These are phyloP conservation scores for Gyps fulvus DNA, from an alignment of 2,113 vertebrate genomes.

Conservation along the genomic window DNA sequence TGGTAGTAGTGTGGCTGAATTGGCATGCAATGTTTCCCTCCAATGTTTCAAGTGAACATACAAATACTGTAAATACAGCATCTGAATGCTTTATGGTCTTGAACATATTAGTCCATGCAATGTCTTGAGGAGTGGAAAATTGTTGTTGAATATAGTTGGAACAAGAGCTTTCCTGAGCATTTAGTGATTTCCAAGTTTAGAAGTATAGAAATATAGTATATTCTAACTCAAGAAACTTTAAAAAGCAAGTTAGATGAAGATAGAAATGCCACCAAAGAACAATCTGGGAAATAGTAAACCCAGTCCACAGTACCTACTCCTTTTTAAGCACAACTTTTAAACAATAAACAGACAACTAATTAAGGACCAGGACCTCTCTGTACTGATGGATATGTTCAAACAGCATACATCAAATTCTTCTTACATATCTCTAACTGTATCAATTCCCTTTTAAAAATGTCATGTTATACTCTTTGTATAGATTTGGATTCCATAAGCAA, in stretches of 20 bases:
- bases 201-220: not conserved
- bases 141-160: not conserved
- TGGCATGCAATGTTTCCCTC: not conserved
- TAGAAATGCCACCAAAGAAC: not conserved
- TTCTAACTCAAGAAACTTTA: not conserved
- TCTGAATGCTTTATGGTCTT: not conserved
- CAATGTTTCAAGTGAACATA: not conserved
- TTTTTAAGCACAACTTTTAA: not conserved
- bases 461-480: not conserved
- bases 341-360: not conserved
- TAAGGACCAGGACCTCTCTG: not conserved
- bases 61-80: not conserved
- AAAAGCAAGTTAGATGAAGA: not conserved
- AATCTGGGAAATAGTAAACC: not conserved
- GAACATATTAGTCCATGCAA: not conserved
- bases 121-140: not conserved
- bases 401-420: not conserved
- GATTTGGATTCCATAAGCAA: not conserved
- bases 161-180: not conserved
- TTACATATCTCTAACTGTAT: not conserved
- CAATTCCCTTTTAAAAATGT: not conserved
- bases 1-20: not conserved
- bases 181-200: not conserved
- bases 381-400: not conserved
- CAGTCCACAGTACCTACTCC: not conserved